Evolutionary conservation across 2,888 invertebrate genomes (phyloP), one percentile per base, ranked within the genome.

Genomic region (Pachliopta kotzebuea): DNA sequence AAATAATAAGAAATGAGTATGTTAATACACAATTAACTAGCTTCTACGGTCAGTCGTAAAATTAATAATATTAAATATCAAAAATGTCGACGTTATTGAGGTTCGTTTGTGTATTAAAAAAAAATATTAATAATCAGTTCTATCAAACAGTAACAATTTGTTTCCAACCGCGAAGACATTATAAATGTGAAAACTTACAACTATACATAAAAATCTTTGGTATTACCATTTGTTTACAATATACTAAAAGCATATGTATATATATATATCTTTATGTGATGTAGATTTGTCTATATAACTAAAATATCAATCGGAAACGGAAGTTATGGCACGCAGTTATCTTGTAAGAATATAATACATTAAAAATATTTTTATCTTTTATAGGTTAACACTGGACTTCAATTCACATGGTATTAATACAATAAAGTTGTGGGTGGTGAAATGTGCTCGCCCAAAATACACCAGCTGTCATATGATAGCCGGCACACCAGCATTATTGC

Each of bases 151-250:
- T 90, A 90, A 90, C 86, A 90, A 90, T 90, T 84, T 90, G 90
- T 90, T 90, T 90, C 90, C 84, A 88, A 78, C 82, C 88, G 78
- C 73, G 70, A 66, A 69, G 73, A 75, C 76, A 76, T 76, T 76
- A 80, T 82, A 74, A 74, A 76, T 83, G 72, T 78, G 79, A 79
- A 37, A 78, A 82, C 90, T 88, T 90, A 90, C 71, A 86, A 75
- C 90, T 90, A 90, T 76, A 79, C 74, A 76, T 82, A 83, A n/a
- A n/a, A 83, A 89, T 90, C 90, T 91, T 91, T 91, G 90, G 91
- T 84, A 90, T 90, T 83, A 81, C 78, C 75, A 78, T 81, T 80
- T 77, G 78, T 83, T 85, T 79, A 78, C 67, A 74, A 67, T 70
- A 79, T 81, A 76, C 79, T 79, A 75, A 78, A 77, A 37, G 37